phyloP scores from a whole-genome alignment of 2,888 invertebrate genomes.

The Cephus pygmeus region DNA sequence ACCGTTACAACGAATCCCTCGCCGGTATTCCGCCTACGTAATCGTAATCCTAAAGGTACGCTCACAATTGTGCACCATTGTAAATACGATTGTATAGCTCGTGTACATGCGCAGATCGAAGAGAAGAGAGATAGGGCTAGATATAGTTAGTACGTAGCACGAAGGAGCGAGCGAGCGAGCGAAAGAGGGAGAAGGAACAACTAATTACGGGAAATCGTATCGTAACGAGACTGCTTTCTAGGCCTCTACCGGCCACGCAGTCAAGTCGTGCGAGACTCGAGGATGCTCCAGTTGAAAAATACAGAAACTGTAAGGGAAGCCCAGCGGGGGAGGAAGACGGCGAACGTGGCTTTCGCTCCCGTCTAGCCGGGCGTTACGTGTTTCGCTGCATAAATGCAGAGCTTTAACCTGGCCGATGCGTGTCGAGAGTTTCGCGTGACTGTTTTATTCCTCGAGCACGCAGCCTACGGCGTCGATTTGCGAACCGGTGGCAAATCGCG shows the following conservation, averaged over 20 bases:
- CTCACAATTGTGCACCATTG: conserved; percentile 41
- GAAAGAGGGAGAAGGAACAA: conserved; percentile 3
- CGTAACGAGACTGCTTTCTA: neutral
- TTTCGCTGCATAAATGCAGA: neutral
- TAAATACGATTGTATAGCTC: conserved; percentile 48
- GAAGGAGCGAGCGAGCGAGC: conserved; percentile 12
- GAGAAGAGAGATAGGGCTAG: neutral
- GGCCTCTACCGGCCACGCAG: too few species aligned
- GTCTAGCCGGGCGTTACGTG: neutral
- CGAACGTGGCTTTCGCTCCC: neutral
- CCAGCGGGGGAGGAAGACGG: neutral
- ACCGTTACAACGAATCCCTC: conserved; percentile 4
- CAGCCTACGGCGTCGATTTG: neutral
- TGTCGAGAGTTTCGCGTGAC: neutral
- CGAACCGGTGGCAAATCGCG: neutral
- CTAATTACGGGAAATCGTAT: neutral
- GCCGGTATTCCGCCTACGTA: neutral
- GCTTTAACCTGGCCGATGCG: neutral
- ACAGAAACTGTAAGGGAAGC: neutral
- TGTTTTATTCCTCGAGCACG: neutral
- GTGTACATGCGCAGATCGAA: conserved; percentile 10
- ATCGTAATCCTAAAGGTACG: conserved; percentile 10
- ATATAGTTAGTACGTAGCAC: conserved; percentile 9
- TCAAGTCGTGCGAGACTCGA: neutral
- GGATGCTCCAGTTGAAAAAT: neutral